Evolutionary conservation across 2,888 invertebrate species (phyloP).

Genomic region (Zygothrica quintamaculata): DNA sequence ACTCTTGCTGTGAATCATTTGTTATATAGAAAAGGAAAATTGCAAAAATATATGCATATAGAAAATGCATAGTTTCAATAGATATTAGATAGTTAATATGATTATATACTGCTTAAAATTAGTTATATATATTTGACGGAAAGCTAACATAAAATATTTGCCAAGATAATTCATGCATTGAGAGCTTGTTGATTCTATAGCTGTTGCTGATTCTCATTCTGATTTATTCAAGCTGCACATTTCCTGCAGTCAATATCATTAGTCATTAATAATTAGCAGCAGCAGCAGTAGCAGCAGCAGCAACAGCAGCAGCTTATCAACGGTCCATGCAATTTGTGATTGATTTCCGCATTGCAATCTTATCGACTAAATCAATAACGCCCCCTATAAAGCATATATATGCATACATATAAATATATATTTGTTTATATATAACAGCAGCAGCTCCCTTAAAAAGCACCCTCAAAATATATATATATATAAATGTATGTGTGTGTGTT

Average conservation of each 20-base stretch:
- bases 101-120: too few relatives aligned
- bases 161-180: too few relatives aligned
- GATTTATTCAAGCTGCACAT: constrained; percentile 7
- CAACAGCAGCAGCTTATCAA: not conserved
- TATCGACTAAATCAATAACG: constrained; percentile 23
- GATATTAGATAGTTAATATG: too few relatives aligned
- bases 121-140: too few relatives aligned
- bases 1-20: too few relatives aligned
- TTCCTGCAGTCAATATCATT: constrained; percentile 34
- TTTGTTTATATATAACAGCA: constrained; percentile 64
- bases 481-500: constrained; percentile 25
- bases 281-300: too few relatives aligned
- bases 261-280: constrained; percentile 32
- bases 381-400: constrained; percentile 3
- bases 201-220: not conserved
- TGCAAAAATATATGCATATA: too few relatives aligned
- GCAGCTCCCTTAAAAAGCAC: constrained; percentile 45
- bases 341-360: constrained; percentile 62
- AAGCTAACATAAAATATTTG: too few relatives aligned
- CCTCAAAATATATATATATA: constrained; percentile 30
- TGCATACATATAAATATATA: not conserved
- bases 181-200: too few relatives aligned
- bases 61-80: too few relatives aligned
- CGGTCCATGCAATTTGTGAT: constrained; percentile 25
- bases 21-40: too few relatives aligned